A percentile compares a stretch with the other conserved stretches of the same genome.
These are phyloP conservation scores for Bolborhynchus lineola DNA, from an alignment of 2,113 vertebrate genomes.

Conservation along the genomic window DNA sequence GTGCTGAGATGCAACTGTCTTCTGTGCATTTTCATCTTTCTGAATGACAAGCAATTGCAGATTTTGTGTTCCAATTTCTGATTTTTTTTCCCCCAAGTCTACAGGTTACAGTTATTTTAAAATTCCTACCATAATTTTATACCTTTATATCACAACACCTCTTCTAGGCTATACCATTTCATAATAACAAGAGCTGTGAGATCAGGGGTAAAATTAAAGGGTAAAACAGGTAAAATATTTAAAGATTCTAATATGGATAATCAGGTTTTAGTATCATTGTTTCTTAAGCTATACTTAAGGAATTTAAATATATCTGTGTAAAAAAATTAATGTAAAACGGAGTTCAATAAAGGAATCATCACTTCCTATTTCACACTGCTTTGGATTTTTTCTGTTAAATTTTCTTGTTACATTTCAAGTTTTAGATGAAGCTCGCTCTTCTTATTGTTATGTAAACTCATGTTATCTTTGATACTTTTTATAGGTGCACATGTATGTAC, in stretches of 20 bases:
- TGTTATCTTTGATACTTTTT: neutral
- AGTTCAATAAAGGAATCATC: neutral
- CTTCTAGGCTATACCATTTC: neutral
- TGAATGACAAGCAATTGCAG: neutral
- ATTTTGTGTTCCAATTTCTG: neutral
- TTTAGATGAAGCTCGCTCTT: neutral
- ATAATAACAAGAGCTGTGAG: neutral
- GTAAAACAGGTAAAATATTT: neutral
- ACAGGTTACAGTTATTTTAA: neutral
- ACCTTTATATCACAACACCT: neutral
- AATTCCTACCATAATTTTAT: neutral
- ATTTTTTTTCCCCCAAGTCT: neutral
- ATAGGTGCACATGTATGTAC: neutral
- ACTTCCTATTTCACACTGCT: neutral
- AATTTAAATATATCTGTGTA: neutral
- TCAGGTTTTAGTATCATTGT: neutral
- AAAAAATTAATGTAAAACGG: neutral
- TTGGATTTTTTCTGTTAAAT: neutral
- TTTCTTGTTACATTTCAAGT: neutral
- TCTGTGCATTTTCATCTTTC: constrained; percentile 8
- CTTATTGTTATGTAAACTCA: neutral
- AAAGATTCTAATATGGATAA: neutral
- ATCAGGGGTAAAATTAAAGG: neutral
- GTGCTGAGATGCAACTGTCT: neutral
- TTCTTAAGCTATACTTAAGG: neutral